phyloP scores from a whole-genome alignment of 2,113 vertebrate genomes.

The Centropus bengalensis region DNA sequence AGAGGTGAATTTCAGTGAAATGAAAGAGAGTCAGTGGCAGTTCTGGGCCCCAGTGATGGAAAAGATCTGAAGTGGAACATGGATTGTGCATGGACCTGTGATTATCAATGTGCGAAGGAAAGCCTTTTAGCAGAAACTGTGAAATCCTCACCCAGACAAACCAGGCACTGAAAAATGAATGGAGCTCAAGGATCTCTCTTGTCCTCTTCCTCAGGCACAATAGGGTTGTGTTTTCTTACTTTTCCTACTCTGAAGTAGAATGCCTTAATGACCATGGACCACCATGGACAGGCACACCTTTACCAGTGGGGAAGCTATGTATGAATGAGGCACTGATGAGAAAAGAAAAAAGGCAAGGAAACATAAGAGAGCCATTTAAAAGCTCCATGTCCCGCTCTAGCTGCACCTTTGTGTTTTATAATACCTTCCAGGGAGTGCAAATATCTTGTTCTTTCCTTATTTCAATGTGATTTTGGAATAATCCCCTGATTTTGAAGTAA shows the following conservation, averaged over 20 bases:
- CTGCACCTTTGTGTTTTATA: background rate
- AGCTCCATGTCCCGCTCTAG: background rate
- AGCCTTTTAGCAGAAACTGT: background rate
- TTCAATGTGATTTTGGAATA: background rate
- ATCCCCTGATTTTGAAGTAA: background rate
- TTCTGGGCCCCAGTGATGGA: background rate
- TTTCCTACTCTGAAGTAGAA: background rate
- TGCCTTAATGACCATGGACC: background rate
- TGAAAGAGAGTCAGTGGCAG: background rate
- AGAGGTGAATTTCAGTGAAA: background rate
- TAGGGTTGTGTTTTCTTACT: background rate
- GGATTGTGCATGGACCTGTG: rapidly evolving
- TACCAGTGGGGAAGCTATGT: background rate
- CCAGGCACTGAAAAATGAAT: background rate
- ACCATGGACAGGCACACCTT: background rate
- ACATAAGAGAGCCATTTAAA: background rate
- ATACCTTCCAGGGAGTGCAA: background rate
- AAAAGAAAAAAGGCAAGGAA: background rate
- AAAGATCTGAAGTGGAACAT: background rate
- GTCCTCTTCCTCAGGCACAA: background rate
- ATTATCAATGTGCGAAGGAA: background rate
- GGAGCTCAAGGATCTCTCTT: background rate
- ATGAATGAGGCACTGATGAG: background rate
- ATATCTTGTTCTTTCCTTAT: background rate
- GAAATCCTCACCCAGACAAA: background rate